Evolutionary conservation across 1,140 invertebrate genomes (phyloP).

Genomic region (Macrosteles quadrilineatus): DNA sequence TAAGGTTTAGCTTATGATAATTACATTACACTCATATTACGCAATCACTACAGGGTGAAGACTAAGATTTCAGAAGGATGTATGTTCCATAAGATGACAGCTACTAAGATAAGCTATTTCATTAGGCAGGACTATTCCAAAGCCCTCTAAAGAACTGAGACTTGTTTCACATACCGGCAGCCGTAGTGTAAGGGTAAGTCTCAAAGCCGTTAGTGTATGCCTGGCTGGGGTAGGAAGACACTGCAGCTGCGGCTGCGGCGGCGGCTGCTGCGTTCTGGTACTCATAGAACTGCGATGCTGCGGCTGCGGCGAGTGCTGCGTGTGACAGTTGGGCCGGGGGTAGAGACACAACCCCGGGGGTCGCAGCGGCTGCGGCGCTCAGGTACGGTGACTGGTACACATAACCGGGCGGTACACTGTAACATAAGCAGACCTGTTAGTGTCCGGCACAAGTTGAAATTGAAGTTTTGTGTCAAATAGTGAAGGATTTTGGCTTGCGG

Average conservation of each 20-base stretch:
- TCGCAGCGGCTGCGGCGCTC: constrained; percentile 41
- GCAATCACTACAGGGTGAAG: too few species aligned
- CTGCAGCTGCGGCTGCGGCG: constrained; percentile 44
- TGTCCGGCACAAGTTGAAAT: too few species aligned
- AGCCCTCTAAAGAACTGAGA: too few species aligned
- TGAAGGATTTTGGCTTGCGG: too few species aligned
- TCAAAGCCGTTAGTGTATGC: constrained; percentile 46
- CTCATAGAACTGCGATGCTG: constrained; percentile 49
- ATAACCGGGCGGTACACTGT: constrained; percentile 50
- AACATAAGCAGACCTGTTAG: constrained; percentile 11
- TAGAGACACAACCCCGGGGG: constrained; percentile 46
- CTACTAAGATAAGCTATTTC: too few species aligned
- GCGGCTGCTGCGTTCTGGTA: constrained; percentile 48
- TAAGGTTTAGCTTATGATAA: too few species aligned
- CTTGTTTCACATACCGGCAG: too few species aligned
- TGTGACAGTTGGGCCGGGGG: constrained; percentile 45
- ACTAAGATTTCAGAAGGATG: too few species aligned
- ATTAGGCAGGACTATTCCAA: too few species aligned
- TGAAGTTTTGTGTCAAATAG: too few species aligned
- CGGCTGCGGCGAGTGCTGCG: constrained; percentile 41
- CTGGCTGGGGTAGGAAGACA: constrained; percentile 46
- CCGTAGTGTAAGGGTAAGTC: constrained; percentile 44
- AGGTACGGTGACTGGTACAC: constrained; percentile 50
- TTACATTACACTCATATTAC: too few species aligned
- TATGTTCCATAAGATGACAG: too few species aligned